Evolutionary conservation across 1,140 invertebrate species (phyloP).

Genomic region (Mamestra configurata): DNA sequence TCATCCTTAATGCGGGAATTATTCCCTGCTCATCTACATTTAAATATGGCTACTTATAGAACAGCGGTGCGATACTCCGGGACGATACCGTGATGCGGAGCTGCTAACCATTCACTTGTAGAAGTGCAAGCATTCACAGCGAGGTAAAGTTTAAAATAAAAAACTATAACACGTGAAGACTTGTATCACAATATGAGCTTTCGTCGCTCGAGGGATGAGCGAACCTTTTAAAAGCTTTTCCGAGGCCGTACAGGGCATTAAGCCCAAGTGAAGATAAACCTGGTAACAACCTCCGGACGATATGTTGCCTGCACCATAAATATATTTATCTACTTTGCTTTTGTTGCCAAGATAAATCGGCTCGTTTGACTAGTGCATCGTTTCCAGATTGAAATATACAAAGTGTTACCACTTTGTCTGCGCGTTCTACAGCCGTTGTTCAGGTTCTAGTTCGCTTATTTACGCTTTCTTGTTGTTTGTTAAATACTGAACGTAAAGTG

Average conservation of each 20-base stretch:
- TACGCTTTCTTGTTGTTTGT: conserved; percentile 44
- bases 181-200: conserved; percentile 69
- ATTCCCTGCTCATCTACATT: conserved; percentile 38
- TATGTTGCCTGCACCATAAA: conserved; percentile 75
- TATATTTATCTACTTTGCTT: conserved; percentile 77
- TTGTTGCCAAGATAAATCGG: conserved; percentile 78
- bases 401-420: conserved; percentile 60
- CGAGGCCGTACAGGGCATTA: conserved; percentile 75
- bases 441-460: conserved; percentile 43
- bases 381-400: conserved; percentile 66
- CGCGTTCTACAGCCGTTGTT: conserved; percentile 45
- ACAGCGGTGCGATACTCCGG: conserved; percentile 41
- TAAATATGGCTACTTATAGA: conserved; percentile 45
- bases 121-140: conserved; percentile 49
- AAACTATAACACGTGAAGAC: conserved; percentile 57
- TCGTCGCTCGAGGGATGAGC: conserved; percentile 74
- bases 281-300: conserved; percentile 69
- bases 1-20: conserved; percentile 44
- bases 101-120: conserved; percentile 49
- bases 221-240: conserved; percentile 81
- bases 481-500: conserved; percentile 39
- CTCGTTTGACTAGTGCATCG: conserved; percentile 72
- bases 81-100: conserved; percentile 35
- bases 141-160: conserved; percentile 52
- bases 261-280: conserved; percentile 78